Conservation (phyloP, 35 echinoderm and acorn worm genomes). For the Heliocidaris erythrogramma region DNA sequence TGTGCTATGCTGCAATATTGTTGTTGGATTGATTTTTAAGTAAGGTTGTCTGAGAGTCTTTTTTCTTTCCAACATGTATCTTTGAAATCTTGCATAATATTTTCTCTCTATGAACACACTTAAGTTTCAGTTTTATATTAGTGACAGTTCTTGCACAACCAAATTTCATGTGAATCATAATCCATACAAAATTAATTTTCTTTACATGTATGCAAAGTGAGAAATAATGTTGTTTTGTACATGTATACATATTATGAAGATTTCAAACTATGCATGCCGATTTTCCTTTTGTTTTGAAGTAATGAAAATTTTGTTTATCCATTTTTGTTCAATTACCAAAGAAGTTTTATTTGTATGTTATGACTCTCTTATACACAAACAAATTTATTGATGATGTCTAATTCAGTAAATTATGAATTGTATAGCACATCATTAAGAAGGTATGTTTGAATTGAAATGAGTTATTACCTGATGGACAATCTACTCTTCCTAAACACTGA, state of each 20-base stretch:
- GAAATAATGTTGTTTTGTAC: not conserved
- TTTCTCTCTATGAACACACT: not conserved
- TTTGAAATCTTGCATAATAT: not conserved
- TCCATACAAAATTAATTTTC: not conserved
- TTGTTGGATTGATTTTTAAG: not conserved
- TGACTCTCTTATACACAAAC: not conserved
- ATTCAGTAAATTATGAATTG: not conserved
- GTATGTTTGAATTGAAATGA: too few species aligned
- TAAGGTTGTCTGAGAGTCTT: not conserved
- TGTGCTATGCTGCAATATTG: constrained; percentile 4
- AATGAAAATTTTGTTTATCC: not conserved
- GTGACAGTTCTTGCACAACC: not conserved
- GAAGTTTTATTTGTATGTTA: not conserved
- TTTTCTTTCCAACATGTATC: not conserved
- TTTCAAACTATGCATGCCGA: not conserved
- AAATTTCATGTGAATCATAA: not conserved
- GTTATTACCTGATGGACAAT: too few species aligned
- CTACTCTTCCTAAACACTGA: too few species aligned
- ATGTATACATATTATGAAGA: not conserved
- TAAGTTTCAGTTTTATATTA: not conserved
- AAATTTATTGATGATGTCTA: not conserved
- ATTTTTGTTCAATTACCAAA: not conserved
- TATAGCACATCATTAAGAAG: not conserved
- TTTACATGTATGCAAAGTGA: not conserved
- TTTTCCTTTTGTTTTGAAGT: not conserved